These are phyloP conservation scores for Microchirus variegatus DNA, from an alignment of 2,797 vertebrate species.

Conservation along the genomic window DNA sequence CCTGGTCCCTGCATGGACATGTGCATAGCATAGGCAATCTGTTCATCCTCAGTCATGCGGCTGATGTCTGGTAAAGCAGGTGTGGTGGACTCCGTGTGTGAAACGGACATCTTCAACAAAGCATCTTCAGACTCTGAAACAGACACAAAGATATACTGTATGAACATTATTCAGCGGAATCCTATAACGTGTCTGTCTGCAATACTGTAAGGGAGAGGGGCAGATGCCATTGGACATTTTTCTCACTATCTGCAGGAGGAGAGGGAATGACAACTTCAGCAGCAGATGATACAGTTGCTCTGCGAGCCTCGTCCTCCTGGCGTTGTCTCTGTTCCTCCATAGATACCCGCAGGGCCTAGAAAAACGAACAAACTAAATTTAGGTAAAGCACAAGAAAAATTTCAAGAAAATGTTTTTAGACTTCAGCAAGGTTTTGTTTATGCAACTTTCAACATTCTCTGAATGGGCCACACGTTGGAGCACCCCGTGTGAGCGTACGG, in stretches of 20 bases:
- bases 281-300: conserved; percentile 87
- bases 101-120: conserved; percentile 94
- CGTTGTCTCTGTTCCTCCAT: conserved; percentile 97
- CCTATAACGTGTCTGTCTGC: background rate
- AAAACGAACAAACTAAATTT: background rate
- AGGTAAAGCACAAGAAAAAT: background rate
- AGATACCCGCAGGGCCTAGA: conserved; percentile 91
- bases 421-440: too few relatives aligned
- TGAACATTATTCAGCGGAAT: background rate
- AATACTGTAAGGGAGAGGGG: background rate
- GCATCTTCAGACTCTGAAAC: conserved; percentile 90
- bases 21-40: conserved; percentile 98
- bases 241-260: conserved; percentile 84
- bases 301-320: conserved; percentile 93
- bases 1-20: conserved; percentile 89
- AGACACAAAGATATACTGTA: conserved; percentile 15
- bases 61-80: conserved; percentile 92
- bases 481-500: too few relatives aligned
- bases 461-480: too few relatives aligned
- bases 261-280: conserved; percentile 86
- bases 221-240: conserved; percentile 6
- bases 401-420: background rate
- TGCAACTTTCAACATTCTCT: too few relatives aligned
- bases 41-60: conserved; percentile 97
- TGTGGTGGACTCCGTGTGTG: conserved; percentile 82